A percentile compares a stretch with the other conserved stretches of the same genome.
Evolutionary conservation across 2,888 invertebrate genomes (phyloP).

Genomic region (Apamea anceps): DNA sequence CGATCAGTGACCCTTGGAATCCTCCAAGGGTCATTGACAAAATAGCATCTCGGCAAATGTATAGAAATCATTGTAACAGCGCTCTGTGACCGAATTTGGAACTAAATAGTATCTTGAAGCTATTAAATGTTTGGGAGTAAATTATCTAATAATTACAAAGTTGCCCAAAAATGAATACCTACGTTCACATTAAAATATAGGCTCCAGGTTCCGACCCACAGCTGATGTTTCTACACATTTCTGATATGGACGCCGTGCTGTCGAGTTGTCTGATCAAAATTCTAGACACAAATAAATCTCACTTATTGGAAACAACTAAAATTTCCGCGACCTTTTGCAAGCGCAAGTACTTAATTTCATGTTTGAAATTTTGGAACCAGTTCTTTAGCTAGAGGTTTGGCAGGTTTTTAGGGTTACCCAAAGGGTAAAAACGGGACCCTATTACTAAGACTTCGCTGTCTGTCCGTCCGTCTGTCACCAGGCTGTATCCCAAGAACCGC

Average conservation of each 20-base stretch:
- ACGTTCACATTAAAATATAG: not conserved
- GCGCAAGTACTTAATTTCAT: not conserved
- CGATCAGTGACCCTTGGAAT: not conserved
- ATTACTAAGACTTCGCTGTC: too few relatives aligned
- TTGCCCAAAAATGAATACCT: not conserved
- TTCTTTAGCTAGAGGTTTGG: conserved; percentile 20
- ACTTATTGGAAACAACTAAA: not conserved
- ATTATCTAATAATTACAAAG: not conserved
- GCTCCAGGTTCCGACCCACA: not conserved
- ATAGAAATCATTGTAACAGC: not conserved
- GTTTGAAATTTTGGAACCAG: conserved; percentile 15
- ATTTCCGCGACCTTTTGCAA: conserved; percentile 20
- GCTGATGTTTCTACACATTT: not conserved
- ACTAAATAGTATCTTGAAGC: not conserved
- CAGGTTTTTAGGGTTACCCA: too few relatives aligned
- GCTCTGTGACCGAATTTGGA: not conserved
- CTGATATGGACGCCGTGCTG: not conserved
- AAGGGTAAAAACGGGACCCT: too few relatives aligned
- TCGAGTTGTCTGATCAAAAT: not conserved
- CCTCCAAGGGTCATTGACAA: not conserved
- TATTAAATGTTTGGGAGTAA: not conserved
- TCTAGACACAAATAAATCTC: not conserved
- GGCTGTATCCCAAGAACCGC: too few relatives aligned
- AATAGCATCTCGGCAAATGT: not conserved
- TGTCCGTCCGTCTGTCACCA: too few relatives aligned